phyloP scores from a whole-genome alignment of 1,140 invertebrate species.

The Drosophila parabipectinata region DNA sequence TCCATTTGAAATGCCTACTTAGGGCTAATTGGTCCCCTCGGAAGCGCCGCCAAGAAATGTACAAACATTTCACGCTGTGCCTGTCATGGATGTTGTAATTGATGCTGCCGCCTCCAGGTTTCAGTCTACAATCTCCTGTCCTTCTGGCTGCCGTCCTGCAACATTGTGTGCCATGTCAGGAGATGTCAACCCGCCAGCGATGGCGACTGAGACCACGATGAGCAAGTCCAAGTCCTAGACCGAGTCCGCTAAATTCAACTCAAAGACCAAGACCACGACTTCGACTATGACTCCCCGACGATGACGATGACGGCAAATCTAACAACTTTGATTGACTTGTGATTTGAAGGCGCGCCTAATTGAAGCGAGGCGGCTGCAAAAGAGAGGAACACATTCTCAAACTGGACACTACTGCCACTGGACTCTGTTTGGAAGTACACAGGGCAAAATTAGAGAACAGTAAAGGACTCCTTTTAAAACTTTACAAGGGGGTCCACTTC shows the following conservation, averaged over 20 bases:
- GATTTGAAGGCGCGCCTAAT: constrained; percentile 81
- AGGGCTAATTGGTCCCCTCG: constrained; percentile 79
- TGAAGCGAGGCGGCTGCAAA: constrained; percentile 63
- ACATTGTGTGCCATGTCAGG: constrained; percentile 69
- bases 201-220: constrained; percentile 35
- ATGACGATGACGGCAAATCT: constrained; percentile 63
- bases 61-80: constrained; percentile 80
- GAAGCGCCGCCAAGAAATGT: constrained; percentile 78
- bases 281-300: constrained; percentile 19
- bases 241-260: background rate
- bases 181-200: constrained; percentile 64
- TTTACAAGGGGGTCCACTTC: too few relatives aligned
- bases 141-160: constrained; percentile 19
- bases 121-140: constrained; percentile 9
- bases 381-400: constrained; percentile 39
- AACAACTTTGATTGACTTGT: constrained; percentile 81
- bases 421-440: constrained; percentile 25
- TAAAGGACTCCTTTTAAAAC: too few relatives aligned
- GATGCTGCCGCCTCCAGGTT: constrained; percentile 68
- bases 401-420: constrained; percentile 25
- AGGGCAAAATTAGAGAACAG: constrained; percentile 12
- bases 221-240: constrained; percentile 6
- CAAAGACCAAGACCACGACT: constrained; percentile 18
- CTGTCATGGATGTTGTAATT: constrained; percentile 82
- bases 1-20: constrained; percentile 80